phyloP scores from a whole-genome alignment of 1,140 invertebrate species.

The Trichogramma pretiosum region DNA sequence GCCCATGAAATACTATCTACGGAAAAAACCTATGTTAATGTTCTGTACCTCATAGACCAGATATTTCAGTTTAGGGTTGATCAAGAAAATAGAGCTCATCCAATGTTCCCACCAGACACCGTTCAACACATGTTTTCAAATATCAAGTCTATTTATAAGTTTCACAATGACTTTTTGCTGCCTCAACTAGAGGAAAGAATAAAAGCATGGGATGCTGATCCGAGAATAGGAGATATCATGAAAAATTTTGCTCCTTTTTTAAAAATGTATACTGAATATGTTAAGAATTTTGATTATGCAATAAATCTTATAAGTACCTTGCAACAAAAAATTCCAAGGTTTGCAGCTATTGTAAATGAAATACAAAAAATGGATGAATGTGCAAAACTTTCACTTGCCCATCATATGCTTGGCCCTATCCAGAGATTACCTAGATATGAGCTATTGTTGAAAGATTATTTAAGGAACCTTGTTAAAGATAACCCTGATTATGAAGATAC shows the following conservation, averaged over 20 bases:
- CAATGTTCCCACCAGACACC: conserved; percentile 41
- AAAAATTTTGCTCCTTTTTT: conserved; percentile 68
- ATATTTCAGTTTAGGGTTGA: conserved; percentile 52
- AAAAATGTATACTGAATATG: conserved; percentile 65
- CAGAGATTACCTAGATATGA: conserved; percentile 65
- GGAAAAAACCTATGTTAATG: conserved; percentile 62
- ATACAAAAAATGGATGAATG: conserved; percentile 60
- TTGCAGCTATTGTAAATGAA: conserved; percentile 53
- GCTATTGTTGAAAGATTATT: conserved; percentile 59
- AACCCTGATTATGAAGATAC: conserved; percentile 60
- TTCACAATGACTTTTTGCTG: conserved; percentile 59
- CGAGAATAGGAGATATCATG: conserved; percentile 65
- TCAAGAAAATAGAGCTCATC: conserved; percentile 45
- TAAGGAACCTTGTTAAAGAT: conserved; percentile 50
- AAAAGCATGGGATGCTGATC: conserved; percentile 50
- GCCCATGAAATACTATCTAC: conserved; percentile 62
- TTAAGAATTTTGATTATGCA: conserved; percentile 60
- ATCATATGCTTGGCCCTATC: conserved; percentile 71
- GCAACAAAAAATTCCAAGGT: conserved; percentile 52
- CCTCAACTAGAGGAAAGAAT: conserved; percentile 57
- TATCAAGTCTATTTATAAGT: conserved; percentile 50
- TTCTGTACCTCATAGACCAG: conserved; percentile 58
- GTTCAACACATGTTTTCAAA: conserved; percentile 43
- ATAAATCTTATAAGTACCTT: conserved; percentile 54
- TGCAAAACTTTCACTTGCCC: conserved; percentile 55